Base-by-base conservation (phyloP, 2,888 invertebrate species). In the Graphium colonna region DNA sequence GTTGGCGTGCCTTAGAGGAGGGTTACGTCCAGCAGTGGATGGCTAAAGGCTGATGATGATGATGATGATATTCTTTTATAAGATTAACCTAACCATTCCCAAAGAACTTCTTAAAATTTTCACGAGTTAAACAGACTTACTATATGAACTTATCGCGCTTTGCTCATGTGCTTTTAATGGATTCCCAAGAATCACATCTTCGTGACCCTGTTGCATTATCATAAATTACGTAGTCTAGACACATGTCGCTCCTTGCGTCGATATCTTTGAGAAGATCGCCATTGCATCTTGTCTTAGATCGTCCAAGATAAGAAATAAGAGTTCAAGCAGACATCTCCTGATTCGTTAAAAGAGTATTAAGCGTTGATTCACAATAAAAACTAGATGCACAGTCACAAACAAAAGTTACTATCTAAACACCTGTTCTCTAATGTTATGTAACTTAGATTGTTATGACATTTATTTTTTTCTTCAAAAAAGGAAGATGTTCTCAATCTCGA, bases 171-270 rank as follows among this genome's bases (percentile, higher is more conserved):
- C 47, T 52, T 42, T 52, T 52, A 52, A 38, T 46, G 47, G 36
- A 52, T 52, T 52, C 17, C 16, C 42, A 48, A 42, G 42, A 42
- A 52, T 43, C 42, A 43, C 47, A 41, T 10, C 42, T 42, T 28
- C 47, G 47, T 48, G 26, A 42, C 36, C 28, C 43, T 26, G 40
- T 38, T 36, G 41, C 47, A 48, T 52, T 52, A 43, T 12, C 52
- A 52, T 52, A 52, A 52, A 47, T 52, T 43, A 52, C 16, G 43
- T 42, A 38, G 47, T 52, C 52, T 52, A 52, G 52, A 52, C 39
- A 16, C 31, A 31, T 10, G 15, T 3, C 21, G 18, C 17, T 41
- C 9, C 39, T 40, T 40, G 9, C 9, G 15, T 7, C 39, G 9
- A 51, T 51, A 13, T 31, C 33, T 21, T 12, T 17, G 13, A 33